Base-by-base conservation (phyloP, 2,888 invertebrate species). In the Noctua comes region DNA sequence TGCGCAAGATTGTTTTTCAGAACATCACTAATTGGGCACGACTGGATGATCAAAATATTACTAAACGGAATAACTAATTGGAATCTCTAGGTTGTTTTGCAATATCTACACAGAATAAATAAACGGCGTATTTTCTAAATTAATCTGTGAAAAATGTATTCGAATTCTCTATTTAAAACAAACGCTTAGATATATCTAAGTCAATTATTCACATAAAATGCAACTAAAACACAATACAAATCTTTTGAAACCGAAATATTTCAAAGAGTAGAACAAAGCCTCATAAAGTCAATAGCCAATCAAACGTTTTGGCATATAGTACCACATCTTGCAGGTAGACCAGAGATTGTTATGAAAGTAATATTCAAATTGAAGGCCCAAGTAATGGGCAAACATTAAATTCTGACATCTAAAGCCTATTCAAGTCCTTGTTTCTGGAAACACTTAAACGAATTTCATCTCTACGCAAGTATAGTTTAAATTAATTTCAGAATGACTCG, bases 41-140 rank as follows among this genome's bases (percentile, higher is more conserved):
- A 86, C 27, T 83, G 65, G 48, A 72, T 73, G 24, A 77, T 75
- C 62, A 73, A 76, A 75, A 79, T 64, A 76, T 86, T 85, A 51
- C 80, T 64, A 72, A 84, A 86, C 62, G 27, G 62, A 79, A 76
- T 75, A 75, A 69, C 43, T 83, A 76, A 75, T 80, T 68, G 68
- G 54, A 68, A 74, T 79, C 40, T 73, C 27, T 73, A 65, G 68
- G 71, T 73, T 73, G 54, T 64, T 27, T 77, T 74, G 68, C 36
- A 83, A 85, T 73, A 18, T 2, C n/a, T 31, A 64, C 7, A 66
- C 31, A 62, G 24, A 77, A 46, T 51, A 51, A 68, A 64, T 24
- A 31, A 16, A 71, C n/a, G 59, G 13, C 24, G 24, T 16, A 31
- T 27, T 48, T 48, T 65, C 18, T 11, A 66, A 59, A 24, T 36